Base-by-base conservation (phyloP, 35 echinoderm and acorn worm species). In the Ptychodera flava region DNA sequence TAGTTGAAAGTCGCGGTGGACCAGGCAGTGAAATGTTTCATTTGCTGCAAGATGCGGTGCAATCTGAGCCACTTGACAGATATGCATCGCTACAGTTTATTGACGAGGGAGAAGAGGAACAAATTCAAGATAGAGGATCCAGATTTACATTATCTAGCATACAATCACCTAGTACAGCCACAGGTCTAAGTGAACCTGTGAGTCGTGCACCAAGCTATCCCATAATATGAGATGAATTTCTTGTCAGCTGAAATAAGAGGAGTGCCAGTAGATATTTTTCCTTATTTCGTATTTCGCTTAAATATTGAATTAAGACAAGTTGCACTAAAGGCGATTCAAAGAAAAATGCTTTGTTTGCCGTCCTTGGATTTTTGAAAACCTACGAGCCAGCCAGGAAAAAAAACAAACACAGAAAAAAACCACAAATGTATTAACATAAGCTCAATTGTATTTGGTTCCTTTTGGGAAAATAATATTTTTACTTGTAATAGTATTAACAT, bases 1-100 rank as follows among this genome's bases (percentile, higher is more conserved):
- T 97, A 15, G 92, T 87, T 16, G 95, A 97, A 15, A 86, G 76
- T 16, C 76, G 81, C 29, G 31, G 34, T 83, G 87, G 87, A 15
- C 81, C 93, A 28, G 95, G 95, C 15, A 93, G 92, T 31, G 95
- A 92, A 77, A 97, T 97, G 95, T 97, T 97, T 85, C 90, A 97
- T 22, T 22, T 64, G 6, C 45, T 64, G 45, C 45, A 64, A 64
- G 22, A 64, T 64, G 45, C 45, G 22, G 45, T 64, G 45, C 6
- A 6, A 22, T 64, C 45, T 12, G 45, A 64, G 22, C 45, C 45
- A 64, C 6, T 22, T 12, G 45, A 64, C 45, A 64, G 45, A 64
- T 64, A 64, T 64, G 45, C 45, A 64, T 6, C 6, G 6, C 22
- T 64, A 22, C 45, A 64, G 22, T 64, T 64, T 64, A 64, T 64